Percentiles rank a stretch among this genome's conserved stretches.
Evolutionary conservation across 2,113 vertebrate species (phyloP).

Genomic region (Zapornia atra): DNA sequence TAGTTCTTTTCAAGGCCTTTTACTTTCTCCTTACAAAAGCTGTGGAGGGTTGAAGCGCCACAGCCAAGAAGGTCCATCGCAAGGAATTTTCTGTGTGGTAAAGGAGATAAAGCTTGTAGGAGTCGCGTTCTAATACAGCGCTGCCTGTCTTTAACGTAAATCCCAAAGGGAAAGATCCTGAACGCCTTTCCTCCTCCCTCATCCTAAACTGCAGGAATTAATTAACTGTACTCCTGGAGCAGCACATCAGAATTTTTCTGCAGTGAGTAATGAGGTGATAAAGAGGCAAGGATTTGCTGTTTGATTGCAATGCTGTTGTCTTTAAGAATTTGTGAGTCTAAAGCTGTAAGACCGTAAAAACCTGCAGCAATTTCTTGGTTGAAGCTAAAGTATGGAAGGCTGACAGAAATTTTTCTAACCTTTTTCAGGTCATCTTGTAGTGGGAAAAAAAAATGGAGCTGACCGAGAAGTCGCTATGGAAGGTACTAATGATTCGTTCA

Average conservation of each 20-base stretch:
- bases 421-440: constrained; percentile 68
- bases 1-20: not conserved
- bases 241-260: not conserved
- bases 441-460: constrained; percentile 65
- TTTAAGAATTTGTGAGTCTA: not conserved
- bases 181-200: not conserved
- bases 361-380: not conserved
- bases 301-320: not conserved
- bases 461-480: constrained; percentile 45
- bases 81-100: not conserved
- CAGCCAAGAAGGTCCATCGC: not conserved
- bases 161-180: not conserved
- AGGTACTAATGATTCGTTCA: constrained; percentile 34
- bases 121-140: not conserved
- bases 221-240: not conserved
- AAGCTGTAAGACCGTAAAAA: not conserved
- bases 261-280: not conserved
- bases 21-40: not conserved
- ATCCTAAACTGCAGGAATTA: not conserved
- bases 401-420: constrained; percentile 13
- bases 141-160: not conserved
- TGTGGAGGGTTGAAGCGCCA: not conserved
- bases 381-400: not conserved
- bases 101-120: not conserved
- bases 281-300: not conserved